phyloP scores from a whole-genome alignment of 2,888 invertebrate genomes.

The Orthosia cruda region DNA sequence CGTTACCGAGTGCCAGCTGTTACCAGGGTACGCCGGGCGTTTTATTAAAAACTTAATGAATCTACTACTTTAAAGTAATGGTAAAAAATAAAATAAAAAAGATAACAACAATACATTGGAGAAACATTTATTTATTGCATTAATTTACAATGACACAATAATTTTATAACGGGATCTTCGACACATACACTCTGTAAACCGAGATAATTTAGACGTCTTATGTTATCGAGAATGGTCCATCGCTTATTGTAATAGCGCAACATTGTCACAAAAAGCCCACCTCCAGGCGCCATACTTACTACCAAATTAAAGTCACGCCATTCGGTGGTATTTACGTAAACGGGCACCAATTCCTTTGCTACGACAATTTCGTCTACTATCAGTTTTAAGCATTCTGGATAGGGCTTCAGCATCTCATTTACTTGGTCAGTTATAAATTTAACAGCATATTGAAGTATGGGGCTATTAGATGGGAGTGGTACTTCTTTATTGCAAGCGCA shows the following conservation, averaged over 20 bases:
- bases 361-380: constrained; percentile 31
- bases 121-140: background rate
- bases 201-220: constrained; percentile 44
- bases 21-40: too few species aligned
- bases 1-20: too few species aligned
- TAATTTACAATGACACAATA: constrained; percentile 48
- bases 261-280: constrained; percentile 38
- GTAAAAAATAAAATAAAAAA: too few species aligned
- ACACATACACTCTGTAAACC: constrained; percentile 28
- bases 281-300: constrained; percentile 46
- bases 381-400: constrained; percentile 43
- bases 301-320: constrained; percentile 45
- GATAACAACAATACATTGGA: too few species aligned
- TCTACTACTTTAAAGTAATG: too few species aligned
- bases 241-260: constrained; percentile 2
- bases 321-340: constrained; percentile 25
- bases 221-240: constrained; percentile 21
- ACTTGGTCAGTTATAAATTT: constrained; percentile 30
- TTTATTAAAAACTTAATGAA: too few species aligned
- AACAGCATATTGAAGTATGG: constrained; percentile 20
- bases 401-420: constrained; percentile 27
- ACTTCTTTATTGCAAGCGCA: constrained; percentile 94
- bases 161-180: constrained; percentile 17
- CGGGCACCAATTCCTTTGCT: constrained; percentile 41
- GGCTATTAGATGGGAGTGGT: constrained; percentile 66